phyloP scores from a whole-genome alignment of 2,113 vertebrate species.

The Cynopterus brachyotis region DNA sequence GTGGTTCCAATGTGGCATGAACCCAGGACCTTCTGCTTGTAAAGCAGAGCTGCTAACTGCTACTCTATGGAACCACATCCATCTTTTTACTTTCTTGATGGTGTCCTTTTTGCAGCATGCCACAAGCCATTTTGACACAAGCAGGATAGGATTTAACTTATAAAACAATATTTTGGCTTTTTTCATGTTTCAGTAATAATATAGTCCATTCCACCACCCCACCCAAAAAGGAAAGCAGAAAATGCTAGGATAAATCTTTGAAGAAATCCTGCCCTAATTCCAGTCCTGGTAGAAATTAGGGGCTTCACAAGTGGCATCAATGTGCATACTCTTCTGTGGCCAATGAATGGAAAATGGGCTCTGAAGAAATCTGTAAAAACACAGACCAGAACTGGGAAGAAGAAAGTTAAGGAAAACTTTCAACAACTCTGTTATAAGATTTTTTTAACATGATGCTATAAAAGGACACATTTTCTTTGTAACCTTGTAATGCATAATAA shows the following conservation, averaged over 20 bases:
- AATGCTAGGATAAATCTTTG: background rate
- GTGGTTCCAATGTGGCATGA: too few species aligned
- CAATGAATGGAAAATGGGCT: background rate
- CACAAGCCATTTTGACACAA: conserved; percentile 6
- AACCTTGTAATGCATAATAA: conserved; percentile 34
- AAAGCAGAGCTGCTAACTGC: too few species aligned
- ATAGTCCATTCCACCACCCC: background rate
- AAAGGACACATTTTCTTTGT: conserved; percentile 48
- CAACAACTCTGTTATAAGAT: background rate
- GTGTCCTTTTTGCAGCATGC: background rate
- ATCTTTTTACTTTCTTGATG: background rate
- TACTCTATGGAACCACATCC: too few species aligned
- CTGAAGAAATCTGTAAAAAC: conserved; percentile 3
- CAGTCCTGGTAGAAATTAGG: background rate
- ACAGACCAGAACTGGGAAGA: background rate
- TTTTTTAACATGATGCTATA: background rate
- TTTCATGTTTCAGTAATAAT: background rate
- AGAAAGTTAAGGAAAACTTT: conserved; percentile 20
- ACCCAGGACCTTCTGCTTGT: too few species aligned
- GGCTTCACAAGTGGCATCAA: background rate
- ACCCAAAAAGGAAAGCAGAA: background rate
- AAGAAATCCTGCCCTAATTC: background rate
- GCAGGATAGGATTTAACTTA: background rate
- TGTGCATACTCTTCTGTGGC: background rate
- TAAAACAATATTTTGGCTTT: background rate